Evolutionary conservation across 2,888 invertebrate species (phyloP), one percentile per base, ranked within the genome.

Genomic region (Acanthosepion esculentum): DNA sequence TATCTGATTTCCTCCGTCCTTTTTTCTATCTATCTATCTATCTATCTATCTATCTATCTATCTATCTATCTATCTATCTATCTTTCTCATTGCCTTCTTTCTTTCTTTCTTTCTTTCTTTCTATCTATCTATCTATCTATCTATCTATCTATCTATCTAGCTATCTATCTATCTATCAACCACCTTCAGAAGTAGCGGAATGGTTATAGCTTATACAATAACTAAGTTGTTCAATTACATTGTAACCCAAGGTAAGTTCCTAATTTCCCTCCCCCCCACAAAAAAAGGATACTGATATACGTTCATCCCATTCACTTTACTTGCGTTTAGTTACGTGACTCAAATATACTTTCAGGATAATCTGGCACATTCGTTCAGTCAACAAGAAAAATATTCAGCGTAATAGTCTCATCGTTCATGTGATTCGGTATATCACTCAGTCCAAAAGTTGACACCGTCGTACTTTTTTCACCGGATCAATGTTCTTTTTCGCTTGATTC

Each of bases 1-100:
- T 41, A 3, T 41, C 3, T 41, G 2, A 3, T 2, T 41, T 41
- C 3, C 2, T 41, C 3, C 3, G 0, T 41, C 2, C 1, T 41
- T 41, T 1, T 41, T 41, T 41, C 41, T 41, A n/a, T n/a, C n/a
- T n/a, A n/a, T n/a, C n/a, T n/a, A n/a, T n/a, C n/a, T n/a, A n/a
- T n/a, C n/a, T n/a, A n/a, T n/a, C n/a, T n/a, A n/a, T n/a, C n/a
- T n/a, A n/a, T 41, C 41, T 41, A 33, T 78, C 10, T 78, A 33
- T 78, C n/a, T 78, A 78, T 78, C n/a, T 78, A 78, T 78, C 2
- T n/a, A 78, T 78, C 4, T n/a, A 2, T 41, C 41, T 41, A 3
- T 41, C 41, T 41, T 41, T 41, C 3, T 41, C 3, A 3, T 2
- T 41, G 2, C 3, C 2, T 41, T 41, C 3, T 2, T 41, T 2